Evolutionary conservation across 2,113 vertebrate genomes (phyloP).

Genomic region (Notarius quadriscutis): DNA sequence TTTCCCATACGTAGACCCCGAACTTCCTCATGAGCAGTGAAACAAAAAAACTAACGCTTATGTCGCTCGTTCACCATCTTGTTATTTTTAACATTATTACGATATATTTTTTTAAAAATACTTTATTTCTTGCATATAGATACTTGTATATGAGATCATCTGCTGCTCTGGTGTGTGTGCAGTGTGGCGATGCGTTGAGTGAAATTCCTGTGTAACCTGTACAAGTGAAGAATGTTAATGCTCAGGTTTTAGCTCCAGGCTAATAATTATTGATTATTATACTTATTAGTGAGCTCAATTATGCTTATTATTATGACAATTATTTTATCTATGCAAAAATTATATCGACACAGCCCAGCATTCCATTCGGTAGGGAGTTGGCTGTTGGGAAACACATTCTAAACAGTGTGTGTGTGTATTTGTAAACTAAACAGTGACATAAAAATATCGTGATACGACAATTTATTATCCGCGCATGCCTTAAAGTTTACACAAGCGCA

Average conservation of each 20-base stretch:
- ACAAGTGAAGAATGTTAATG: not conserved
- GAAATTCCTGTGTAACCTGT: conserved; percentile 2
- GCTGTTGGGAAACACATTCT: not conserved
- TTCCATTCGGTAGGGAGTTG: not conserved
- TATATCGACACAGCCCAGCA: not conserved
- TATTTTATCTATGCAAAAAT: not conserved
- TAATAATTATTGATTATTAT: conserved; percentile 7
- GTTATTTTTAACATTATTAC: too few relatives aligned
- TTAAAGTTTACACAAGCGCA: not conserved
- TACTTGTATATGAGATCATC: not conserved
- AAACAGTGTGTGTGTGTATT: not conserved
- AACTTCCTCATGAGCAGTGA: not conserved
- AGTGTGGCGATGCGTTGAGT: not conserved
- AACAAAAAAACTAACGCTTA: not conserved
- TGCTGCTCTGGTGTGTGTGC: not conserved
- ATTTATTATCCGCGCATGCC: not conserved
- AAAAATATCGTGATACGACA: not conserved
- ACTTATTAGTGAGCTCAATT: not conserved
- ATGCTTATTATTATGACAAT: conserved; percentile 3
- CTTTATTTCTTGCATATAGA: not conserved
- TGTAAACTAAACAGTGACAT: not conserved
- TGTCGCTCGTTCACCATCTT: too few relatives aligned
- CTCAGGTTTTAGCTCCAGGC: not conserved
- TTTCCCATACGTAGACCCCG: not conserved
- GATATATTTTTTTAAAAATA: too few relatives aligned